Conservation (phyloP, 1,140 invertebrate genomes). For the Artemia franciscana region DNA sequence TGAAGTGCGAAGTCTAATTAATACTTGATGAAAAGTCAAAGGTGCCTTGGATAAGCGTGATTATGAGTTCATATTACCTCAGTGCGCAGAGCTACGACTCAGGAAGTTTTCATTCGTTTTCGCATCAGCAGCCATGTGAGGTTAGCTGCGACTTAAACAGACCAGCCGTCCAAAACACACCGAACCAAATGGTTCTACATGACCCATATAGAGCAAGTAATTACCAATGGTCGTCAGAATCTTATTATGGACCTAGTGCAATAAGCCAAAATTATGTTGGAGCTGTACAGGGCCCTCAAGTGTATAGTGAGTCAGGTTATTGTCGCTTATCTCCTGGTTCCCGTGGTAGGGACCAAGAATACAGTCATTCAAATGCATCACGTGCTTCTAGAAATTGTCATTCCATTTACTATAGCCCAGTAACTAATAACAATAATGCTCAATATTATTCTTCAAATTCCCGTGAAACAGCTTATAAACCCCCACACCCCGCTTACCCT, state of each 20-base stretch:
- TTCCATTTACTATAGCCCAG: background rate
- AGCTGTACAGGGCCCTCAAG: background rate
- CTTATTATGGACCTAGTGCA: background rate
- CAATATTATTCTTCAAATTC: background rate
- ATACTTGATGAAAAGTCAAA: background rate
- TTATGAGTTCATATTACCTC: constrained; percentile 9
- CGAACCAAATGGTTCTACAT: background rate
- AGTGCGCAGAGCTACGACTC: background rate
- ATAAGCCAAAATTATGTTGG: background rate
- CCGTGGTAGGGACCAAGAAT: background rate
- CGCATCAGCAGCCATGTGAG: background rate
- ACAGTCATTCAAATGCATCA: background rate
- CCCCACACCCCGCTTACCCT: background rate
- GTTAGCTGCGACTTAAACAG: background rate
- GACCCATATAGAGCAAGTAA: background rate
- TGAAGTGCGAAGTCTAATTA: background rate
- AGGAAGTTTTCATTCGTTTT: background rate
- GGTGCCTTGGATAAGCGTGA: background rate
- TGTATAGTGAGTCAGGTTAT: background rate
- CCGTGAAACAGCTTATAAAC: background rate
- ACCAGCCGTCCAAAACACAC: background rate
- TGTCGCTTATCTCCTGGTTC: background rate
- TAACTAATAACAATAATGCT: background rate
- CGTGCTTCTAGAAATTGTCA: background rate
- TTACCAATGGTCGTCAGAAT: background rate